Base-by-base conservation (phyloP, 2,888 invertebrate genomes). In the Drosophila mettleri region DNA sequence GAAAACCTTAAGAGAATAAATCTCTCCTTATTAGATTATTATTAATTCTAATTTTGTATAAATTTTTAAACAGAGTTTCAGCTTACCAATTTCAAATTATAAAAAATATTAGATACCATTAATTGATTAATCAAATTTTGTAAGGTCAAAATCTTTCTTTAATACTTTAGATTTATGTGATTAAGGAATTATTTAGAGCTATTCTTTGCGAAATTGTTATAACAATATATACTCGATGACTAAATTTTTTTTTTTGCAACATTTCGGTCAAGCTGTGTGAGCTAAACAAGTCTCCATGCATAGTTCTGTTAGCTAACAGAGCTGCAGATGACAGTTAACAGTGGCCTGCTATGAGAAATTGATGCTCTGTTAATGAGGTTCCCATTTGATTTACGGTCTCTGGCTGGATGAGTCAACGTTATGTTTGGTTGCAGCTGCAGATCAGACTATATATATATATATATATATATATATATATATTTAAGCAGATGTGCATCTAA, bases 401-500 rank as follows among this genome's bases (percentile, higher is more conserved):
- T 46, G 61, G 61, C 59, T 68, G 55, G 31, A 18, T 61, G 48
- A 70, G 53, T 62, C 71, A 60, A 41, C 45, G 6, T 20, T 7
- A 20, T 22, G 36, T 58, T 24, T 54, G 45, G 41, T 12, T 49
- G 22, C 12, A 61, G 51, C 41, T 14, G n/a, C 54, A 43, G 49
- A 70, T 65, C 38, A 36, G 65, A 69, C 43, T 45, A 33, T 38
- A 5, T 39, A 16, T 18, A 9, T 20, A 31, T n/a, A 18, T 51
- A 43, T 20, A 10, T 29, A 18, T 45, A 14, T 27, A 41, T 9
- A 22, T 20, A 0, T 29, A 31, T 18, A 7, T 31, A 14, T 8
- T 31, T 3, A 31, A 38, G 10, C 38, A 24, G 31, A 55, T 69
- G 53, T 61, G 43, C 54, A 57, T 61, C 80, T 79, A 74, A 85